Conservation (phyloP, 1,140 invertebrate species). For the Carposina sasakii region DNA sequence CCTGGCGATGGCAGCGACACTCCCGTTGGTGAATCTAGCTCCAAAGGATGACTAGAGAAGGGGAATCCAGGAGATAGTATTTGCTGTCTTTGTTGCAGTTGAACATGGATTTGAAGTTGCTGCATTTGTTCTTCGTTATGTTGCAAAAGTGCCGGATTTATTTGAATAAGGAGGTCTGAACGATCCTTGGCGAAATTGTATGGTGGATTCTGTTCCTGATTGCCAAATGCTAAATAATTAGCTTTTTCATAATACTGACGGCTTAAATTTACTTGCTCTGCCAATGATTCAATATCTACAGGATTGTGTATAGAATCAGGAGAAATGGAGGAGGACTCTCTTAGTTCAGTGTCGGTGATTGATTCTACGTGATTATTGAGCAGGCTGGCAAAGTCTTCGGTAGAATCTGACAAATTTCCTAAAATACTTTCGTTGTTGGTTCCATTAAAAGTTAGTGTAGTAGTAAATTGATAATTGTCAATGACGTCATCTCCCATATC, state of each 20-base stretch:
- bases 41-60: conserved; percentile 78
- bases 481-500: conserved; percentile 84
- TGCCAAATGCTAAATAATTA: conserved; percentile 68
- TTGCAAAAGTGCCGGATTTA: conserved; percentile 60
- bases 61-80: conserved; percentile 80
- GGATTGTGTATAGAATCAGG: conserved; percentile 78
- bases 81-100: conserved; percentile 76
- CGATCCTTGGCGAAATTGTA: conserved; percentile 63
- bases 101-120: conserved; percentile 81
- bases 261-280: conserved; percentile 75
- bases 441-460: conserved; percentile 83
- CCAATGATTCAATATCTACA: conserved; percentile 81
- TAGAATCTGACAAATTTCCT: conserved; percentile 58
- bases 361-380: conserved; percentile 78
- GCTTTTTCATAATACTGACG: conserved; percentile 73
- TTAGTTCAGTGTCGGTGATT: conserved; percentile 73
- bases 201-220: conserved; percentile 66
- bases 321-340: conserved; percentile 76
- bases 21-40: conserved; percentile 84
- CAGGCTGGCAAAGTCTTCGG: conserved; percentile 82
- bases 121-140: conserved; percentile 75
- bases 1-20: conserved; percentile 85
- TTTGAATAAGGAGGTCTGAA: conserved; percentile 65
- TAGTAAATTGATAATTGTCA: conserved; percentile 86
- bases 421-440: conserved; percentile 80